Evolutionary conservation across 2,113 vertebrate genomes (phyloP).

Genomic region (Gymnarchus niloticus): DNA sequence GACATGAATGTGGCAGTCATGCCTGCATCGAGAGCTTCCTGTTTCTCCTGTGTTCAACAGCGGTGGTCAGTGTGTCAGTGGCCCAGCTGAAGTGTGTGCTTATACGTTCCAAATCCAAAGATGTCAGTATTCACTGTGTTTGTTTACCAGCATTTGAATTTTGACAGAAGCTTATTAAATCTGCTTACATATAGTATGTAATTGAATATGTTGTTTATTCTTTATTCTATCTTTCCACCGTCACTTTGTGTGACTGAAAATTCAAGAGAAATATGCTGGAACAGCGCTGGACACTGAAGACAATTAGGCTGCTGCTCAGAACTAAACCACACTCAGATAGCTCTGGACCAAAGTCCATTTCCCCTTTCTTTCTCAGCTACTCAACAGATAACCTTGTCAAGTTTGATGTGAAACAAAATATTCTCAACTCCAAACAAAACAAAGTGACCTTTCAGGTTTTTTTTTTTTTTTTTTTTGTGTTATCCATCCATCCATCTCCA

Average conservation of each 20-base stretch:
- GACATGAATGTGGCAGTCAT: no score
- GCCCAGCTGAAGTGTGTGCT: background rate
- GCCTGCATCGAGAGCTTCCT: background rate
- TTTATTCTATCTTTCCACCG: background rate
- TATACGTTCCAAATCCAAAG: background rate
- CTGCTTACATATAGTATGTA: background rate
- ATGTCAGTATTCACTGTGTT: background rate
- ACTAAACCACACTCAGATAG: background rate
- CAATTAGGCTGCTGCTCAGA: background rate
- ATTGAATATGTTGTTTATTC: no score
- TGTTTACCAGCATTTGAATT: background rate
- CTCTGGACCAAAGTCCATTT: background rate
- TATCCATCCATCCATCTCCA: background rate
- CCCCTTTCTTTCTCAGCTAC: background rate
- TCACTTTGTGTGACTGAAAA: background rate
- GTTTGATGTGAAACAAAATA: background rate
- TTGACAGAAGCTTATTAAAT: background rate
- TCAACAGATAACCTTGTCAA: background rate
- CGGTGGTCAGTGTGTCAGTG: background rate
- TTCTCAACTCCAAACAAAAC: background rate
- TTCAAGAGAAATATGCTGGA: background rate
- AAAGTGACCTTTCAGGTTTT: background rate
- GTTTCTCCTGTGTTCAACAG: conserved; percentile 19
- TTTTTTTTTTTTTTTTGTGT: background rate
- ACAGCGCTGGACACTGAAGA: background rate